phyloP scores from a whole-genome alignment of 1,140 invertebrate species.

The Habropoda laboriosa region DNA sequence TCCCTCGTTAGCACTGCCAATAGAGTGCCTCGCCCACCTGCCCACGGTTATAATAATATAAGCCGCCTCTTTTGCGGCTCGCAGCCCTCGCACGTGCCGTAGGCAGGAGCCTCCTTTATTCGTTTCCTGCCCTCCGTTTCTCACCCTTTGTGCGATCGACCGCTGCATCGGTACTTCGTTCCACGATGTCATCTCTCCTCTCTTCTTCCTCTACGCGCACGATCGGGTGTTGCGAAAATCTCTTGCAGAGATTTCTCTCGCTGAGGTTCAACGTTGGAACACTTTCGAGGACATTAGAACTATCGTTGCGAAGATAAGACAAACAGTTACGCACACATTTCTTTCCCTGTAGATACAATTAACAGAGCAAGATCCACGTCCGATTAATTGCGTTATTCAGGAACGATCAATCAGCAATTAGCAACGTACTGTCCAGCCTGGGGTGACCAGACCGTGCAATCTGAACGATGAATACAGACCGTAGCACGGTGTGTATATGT shows the following conservation, averaged over 20 bases:
- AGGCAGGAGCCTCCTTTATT: slow-evolving; percentile 64
- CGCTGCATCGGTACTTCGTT: slow-evolving; percentile 39
- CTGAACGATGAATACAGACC: slow-evolving; percentile 64
- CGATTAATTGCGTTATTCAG: slow-evolving; percentile 78
- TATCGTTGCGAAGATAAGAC: too few relatives aligned
- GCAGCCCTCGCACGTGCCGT: slow-evolving; percentile 73
- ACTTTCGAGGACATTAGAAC: too few relatives aligned
- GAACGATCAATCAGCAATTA: slow-evolving; percentile 77
- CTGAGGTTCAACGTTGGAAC: too few relatives aligned
- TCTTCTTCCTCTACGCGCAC: background rate
- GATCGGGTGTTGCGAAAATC: too few relatives aligned
- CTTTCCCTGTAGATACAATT: slow-evolving; percentile 6
- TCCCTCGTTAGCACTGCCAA: slow-evolving; percentile 68
- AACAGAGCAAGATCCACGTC: slow-evolving; percentile 46
- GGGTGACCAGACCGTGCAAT: slow-evolving; percentile 42
- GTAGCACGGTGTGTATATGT: slow-evolving; percentile 51
- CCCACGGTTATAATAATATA: slow-evolving; percentile 74
- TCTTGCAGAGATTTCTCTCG: too few relatives aligned
- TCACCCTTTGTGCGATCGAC: slow-evolving; percentile 50
- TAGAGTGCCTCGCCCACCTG: slow-evolving; percentile 73
- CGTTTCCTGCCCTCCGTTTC: slow-evolving; percentile 62
- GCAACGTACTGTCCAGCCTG: slow-evolving; percentile 65
- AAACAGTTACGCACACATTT: too few relatives aligned
- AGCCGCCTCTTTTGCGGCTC: slow-evolving; percentile 75
- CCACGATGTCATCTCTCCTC: slow-evolving; percentile 14